These are phyloP conservation scores for Aphis gossypii DNA, from an alignment of 1,140 invertebrate species.

Conservation along the genomic window DNA sequence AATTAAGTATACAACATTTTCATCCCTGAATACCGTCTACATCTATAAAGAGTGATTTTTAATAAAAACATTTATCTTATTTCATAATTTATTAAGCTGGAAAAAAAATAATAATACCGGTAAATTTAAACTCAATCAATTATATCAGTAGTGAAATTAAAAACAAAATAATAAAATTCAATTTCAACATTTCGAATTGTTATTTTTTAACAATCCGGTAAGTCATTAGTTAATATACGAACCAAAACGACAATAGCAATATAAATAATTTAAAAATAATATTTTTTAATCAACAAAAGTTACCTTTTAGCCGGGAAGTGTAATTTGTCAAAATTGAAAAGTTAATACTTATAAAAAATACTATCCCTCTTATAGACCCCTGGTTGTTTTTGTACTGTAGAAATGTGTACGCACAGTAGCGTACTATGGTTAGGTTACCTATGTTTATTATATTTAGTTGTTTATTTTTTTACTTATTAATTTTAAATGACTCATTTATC, in stretches of 20 bases:
- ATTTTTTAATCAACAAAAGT: neutral
- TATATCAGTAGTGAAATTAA: neutral
- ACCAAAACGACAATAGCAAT: neutral
- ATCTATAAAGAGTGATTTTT: neutral
- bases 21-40: neutral
- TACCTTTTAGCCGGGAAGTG: neutral
- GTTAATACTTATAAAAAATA: neutral
- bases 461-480: neutral
- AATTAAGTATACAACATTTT: neutral
- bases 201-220: neutral
- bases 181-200: neutral
- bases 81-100: neutral
- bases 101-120: neutral
- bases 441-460: neutral
- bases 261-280: neutral
- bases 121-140: neutral
- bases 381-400: neutral
- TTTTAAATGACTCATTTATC: neutral
- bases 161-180: neutral
- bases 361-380: neutral
- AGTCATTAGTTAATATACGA: neutral
- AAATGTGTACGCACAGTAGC: neutral
- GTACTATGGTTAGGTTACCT: neutral
- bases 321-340: conserved; percentile 11
- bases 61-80: neutral